Evolutionary conservation across 2,888 invertebrate species (phyloP), one percentile per base, ranked within the genome.

Genomic region (Liodrosophila aerea): DNA sequence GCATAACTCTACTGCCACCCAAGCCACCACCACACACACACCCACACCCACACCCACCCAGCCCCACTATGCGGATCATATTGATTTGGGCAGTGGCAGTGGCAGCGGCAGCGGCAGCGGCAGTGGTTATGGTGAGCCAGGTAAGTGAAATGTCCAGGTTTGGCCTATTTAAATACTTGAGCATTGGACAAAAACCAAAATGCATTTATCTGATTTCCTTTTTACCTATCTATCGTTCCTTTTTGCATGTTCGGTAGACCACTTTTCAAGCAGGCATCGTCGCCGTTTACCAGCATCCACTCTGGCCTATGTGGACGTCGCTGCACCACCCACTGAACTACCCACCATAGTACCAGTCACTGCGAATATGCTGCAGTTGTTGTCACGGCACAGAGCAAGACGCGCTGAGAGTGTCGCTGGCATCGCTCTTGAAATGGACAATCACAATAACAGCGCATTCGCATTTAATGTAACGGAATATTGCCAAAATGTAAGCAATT

Each of bases 401-500:
- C 63, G 75, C 56, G 52, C 52, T 34, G 54, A 39, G 36, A 40
- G 52, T 43, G 47, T 27, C 56, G 43, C 46, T 29, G 46, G 37
- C 12, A 41, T 37, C 53, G 39, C 56, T 37, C 52, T 27, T 41
- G 49, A 60, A 18, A 37, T n/a, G 50, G 52, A 33, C 31, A 43
- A 40, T 22, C 46, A 49, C 41, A 61, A 36, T 18, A 45, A 47
- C 34, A 68, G 64, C 40, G 61, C 69, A 57, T 76, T 81, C 50
- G 75, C 66, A 59, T 83, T 80, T 64, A 85, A 86, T 46, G 60
- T 83, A 8, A 87, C 85, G 46, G 76, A 80, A 62, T 63, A 68
- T 56, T 85, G 87, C 71, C 81, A 85, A 68, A 87, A 86, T 63
- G 86, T 87, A 71, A 84, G 80, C 31, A 11, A 39, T 36, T 22